Percentiles rank a stretch among this genome's conserved stretches.
These are phyloP conservation scores for Drosophila ironensis DNA, from an alignment of 1,140 invertebrate species.

Conservation along the genomic window DNA sequence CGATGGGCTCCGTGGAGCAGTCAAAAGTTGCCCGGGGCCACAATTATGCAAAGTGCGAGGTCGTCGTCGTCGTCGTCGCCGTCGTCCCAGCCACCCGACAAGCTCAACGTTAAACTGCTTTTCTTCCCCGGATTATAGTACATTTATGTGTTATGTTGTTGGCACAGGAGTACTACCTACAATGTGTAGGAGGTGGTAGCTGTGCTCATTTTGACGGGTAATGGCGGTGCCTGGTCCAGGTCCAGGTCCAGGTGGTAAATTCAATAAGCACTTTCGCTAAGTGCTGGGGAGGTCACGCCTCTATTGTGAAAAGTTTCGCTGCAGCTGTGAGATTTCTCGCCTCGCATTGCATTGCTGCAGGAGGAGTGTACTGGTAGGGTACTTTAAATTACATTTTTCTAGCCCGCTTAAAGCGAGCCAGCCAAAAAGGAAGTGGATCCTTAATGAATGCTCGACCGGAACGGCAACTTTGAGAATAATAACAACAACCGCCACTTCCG, in stretches of 20 bases:
- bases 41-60: constrained; percentile 63
- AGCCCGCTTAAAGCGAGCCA: constrained; percentile 11
- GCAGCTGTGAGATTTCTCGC: constrained; percentile 21
- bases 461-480: constrained; percentile 22
- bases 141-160: neutral
- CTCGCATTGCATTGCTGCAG: constrained; percentile 21
- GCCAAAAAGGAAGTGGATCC: constrained; percentile 7
- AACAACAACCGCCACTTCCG: constrained; percentile 23
- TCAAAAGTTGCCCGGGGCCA: constrained; percentile 47
- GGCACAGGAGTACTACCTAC: neutral
- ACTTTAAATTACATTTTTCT: constrained; percentile 59
- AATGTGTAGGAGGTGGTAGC: constrained; percentile 1
- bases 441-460: constrained; percentile 51
- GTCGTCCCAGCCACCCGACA: constrained; percentile 18
- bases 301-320: constrained; percentile 28
- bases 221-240: neutral
- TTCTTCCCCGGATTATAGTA: neutral
- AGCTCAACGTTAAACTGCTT: constrained; percentile 25
- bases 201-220: constrained; percentile 8
- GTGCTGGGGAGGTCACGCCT: constrained; percentile 27
- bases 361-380: no score
- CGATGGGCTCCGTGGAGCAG: neutral
- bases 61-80: constrained; percentile 22
- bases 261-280: constrained; percentile 42
- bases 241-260: constrained; percentile 28